Evolutionary conservation across 2,888 invertebrate species (phyloP).

Genomic region (Cheilosia soror): DNA sequence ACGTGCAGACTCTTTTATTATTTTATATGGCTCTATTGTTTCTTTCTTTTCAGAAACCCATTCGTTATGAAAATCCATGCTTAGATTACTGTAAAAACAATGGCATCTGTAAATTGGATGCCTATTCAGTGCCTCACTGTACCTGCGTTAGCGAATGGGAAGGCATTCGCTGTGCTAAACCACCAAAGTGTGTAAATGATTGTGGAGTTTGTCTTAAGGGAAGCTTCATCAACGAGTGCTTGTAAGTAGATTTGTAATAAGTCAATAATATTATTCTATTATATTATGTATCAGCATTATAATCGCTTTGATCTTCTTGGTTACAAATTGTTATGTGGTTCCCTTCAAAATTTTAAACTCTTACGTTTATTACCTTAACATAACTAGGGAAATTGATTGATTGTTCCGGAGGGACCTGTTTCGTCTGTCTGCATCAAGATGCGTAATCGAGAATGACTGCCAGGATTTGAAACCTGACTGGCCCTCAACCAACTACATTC

Average conservation of each 20-base stretch:
- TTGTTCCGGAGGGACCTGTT: too few relatives aligned
- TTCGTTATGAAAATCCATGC: conserved; percentile 88
- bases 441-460: too few relatives aligned
- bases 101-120: conserved; percentile 86
- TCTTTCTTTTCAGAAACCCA: conserved; percentile 82
- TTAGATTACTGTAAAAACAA: conserved; percentile 85
- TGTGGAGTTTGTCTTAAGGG: conserved; percentile 82
- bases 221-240: conserved; percentile 83
- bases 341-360: too few relatives aligned
- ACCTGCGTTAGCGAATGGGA: conserved; percentile 86
- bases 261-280: background rate
- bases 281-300: background rate
- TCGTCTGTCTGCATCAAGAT: too few relatives aligned
- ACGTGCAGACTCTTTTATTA: background rate
- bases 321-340: too few relatives aligned
- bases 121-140: conserved; percentile 84
- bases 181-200: conserved; percentile 81
- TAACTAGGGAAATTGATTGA: too few relatives aligned
- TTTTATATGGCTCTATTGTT: conserved; percentile 19
- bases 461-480: too few relatives aligned
- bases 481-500: too few relatives aligned
- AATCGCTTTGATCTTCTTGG: too few relatives aligned
- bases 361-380: too few relatives aligned
- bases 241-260: conserved; percentile 77
- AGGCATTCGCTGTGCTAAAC: conserved; percentile 85